A percentile compares a stretch with the other conserved stretches of the same genome.
These are phyloP conservation scores for Lepidochitona cinerea DNA, from an alignment of 2,888 invertebrate genomes.

Conservation along the genomic window DNA sequence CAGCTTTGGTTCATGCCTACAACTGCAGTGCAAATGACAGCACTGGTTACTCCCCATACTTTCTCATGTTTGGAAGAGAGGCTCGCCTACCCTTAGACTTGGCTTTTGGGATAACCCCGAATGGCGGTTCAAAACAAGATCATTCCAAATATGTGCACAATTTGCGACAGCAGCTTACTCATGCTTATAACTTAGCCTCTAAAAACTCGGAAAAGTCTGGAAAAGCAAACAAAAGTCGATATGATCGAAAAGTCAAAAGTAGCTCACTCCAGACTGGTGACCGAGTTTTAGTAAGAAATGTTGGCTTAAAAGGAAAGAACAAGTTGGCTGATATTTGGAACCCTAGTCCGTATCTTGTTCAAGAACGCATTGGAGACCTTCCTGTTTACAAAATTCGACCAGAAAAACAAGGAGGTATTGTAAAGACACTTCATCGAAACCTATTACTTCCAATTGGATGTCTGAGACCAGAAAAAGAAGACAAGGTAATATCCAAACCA, in stretches of 20 bases:
- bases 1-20: conserved; percentile 20
- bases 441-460: neutral
- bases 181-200: neutral
- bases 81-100: conserved; percentile 15
- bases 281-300: conserved; percentile 18
- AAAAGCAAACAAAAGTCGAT: conserved; percentile 5
- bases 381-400: conserved; percentile 11
- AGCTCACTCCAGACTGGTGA: conserved; percentile 15
- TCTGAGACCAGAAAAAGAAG: neutral
- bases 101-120: neutral
- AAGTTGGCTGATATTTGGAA: conserved; percentile 24
- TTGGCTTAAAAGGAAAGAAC: conserved; percentile 17
- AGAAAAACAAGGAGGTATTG: neutral
- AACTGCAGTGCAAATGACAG: conserved; percentile 24
- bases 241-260: conserved; percentile 9
- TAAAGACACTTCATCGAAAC: conserved; percentile 2
- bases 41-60: conserved; percentile 20
- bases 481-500: neutral
- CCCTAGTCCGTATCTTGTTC: conserved; percentile 11
- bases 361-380: conserved; percentile 5
- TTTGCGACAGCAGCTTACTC: neutral
- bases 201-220: neutral
- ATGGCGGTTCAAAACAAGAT: neutral
- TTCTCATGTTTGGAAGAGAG: conserved; percentile 25
- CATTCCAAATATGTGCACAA: neutral